Conservation (phyloP, 2,888 invertebrate species). For the Oscheius sp. region DNA sequence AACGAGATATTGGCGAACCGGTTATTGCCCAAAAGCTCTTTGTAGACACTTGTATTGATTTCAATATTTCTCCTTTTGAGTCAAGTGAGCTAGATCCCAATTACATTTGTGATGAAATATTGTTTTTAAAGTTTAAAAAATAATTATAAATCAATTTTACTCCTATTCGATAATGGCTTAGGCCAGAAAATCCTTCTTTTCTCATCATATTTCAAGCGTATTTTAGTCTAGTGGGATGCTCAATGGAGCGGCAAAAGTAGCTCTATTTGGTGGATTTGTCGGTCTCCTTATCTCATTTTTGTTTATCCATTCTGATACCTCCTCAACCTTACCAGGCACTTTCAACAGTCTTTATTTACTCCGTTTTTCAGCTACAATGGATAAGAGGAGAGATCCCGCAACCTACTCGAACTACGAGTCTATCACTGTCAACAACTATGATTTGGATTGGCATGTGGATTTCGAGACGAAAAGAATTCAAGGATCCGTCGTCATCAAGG, state of each 20-base stretch:
- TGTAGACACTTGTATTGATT: constrained; percentile 70
- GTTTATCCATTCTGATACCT: too few relatives aligned
- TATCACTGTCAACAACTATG: constrained; percentile 46
- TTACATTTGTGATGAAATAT: constrained; percentile 77
- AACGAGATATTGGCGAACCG: constrained; percentile 78
- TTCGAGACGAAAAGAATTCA: constrained; percentile 48
- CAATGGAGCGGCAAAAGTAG: too few relatives aligned
- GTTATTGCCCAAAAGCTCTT: constrained; percentile 74
- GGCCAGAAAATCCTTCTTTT: background rate
- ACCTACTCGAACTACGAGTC: constrained; percentile 59
- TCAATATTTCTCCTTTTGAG: constrained; percentile 74
- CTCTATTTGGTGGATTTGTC: too few relatives aligned
- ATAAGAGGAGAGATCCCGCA: constrained; percentile 45
- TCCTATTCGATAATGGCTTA: background rate
- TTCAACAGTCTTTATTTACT: background rate
- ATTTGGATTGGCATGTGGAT: constrained; percentile 61
- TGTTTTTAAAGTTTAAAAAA: constrained; percentile 71
- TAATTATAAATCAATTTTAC: background rate
- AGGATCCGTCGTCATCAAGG: constrained; percentile 44
- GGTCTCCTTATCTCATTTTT: too few relatives aligned
- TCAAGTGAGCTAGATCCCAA: constrained; percentile 76
- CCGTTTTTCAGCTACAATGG: background rate
- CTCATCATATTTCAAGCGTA: background rate
- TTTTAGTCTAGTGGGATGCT: too few relatives aligned
- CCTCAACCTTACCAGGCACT: too few relatives aligned